Percentiles rank a stretch among this genome's conserved stretches.
Conservation (phyloP, 2,888 invertebrate species). For the Stenodera caucasica region DNA sequence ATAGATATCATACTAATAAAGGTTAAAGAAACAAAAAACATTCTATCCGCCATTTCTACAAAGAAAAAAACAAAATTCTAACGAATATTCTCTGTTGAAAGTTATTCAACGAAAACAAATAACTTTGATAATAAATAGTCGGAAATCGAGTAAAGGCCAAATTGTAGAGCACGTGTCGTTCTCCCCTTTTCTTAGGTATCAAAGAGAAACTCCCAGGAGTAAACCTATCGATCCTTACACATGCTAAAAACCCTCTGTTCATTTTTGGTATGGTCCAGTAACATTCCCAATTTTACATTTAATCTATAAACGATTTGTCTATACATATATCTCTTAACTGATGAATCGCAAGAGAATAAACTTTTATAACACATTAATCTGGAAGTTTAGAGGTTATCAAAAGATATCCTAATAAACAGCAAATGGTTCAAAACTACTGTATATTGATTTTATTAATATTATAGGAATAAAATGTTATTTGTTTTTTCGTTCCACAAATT, state of each 20-base stretch:
- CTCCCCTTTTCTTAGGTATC: conserved; percentile 19
- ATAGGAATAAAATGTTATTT: conserved; percentile 12
- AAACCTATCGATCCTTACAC: conserved; percentile 27
- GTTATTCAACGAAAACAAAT: conserved; percentile 21
- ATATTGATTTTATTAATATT: conserved; percentile 13
- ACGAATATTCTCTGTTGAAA: too few relatives aligned
- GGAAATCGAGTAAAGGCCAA: conserved; percentile 26
- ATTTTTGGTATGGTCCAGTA: background rate
- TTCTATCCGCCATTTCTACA: background rate
- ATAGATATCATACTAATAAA: background rate
- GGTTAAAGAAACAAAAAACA: background rate
- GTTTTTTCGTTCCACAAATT: conserved; percentile 10
- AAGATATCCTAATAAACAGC: conserved; percentile 35
- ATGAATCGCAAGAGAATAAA: conserved; percentile 18
- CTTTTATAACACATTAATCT: conserved; percentile 42
- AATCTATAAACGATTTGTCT: too few relatives aligned
- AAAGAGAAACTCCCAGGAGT: conserved; percentile 21
- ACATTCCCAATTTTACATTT: too few relatives aligned
- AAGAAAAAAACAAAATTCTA: too few relatives aligned
- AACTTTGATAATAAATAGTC: conserved; percentile 24
- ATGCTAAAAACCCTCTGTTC: conserved; percentile 14
- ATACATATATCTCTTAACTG: background rate
- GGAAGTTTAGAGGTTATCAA: conserved; percentile 35
- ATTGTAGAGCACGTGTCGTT: conserved; percentile 30
- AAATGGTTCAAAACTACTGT: background rate